These are phyloP conservation scores for Poeciliopsis turneri DNA, from an alignment of 2,797 vertebrate genomes.

Conservation along the genomic window DNA sequence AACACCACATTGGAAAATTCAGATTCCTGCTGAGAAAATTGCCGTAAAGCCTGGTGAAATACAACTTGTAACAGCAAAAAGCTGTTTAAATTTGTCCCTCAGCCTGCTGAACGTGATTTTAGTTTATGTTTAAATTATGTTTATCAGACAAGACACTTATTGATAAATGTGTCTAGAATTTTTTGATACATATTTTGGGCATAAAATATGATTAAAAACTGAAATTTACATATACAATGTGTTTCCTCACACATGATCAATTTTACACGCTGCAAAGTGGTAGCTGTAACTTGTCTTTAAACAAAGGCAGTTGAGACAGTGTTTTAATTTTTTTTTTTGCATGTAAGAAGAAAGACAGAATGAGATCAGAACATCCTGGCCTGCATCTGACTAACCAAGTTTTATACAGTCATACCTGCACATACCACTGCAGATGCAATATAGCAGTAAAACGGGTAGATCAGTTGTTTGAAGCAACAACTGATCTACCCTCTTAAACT, in stretches of 20 bases:
- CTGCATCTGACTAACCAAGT: too few relatives aligned
- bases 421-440: too few relatives aligned
- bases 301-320: background rate
- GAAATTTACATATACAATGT: too few relatives aligned
- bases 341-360: too few relatives aligned
- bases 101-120: background rate
- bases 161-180: background rate
- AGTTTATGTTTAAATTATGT: background rate
- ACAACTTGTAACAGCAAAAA: background rate
- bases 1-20: background rate
- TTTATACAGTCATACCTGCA: too few relatives aligned
- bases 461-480: too few relatives aligned
- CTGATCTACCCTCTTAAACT: too few relatives aligned
- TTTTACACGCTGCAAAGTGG: background rate
- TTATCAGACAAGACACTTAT: background rate
- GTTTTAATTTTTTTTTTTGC: too few relatives aligned
- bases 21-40: background rate
- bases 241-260: background rate
- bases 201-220: too few relatives aligned
- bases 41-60: background rate
- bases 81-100: background rate
- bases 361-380: too few relatives aligned
- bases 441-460: too few relatives aligned
- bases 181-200: background rate
- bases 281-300: background rate